Evolutionary conservation across 2,797 vertebrate species (phyloP), one percentile per base, ranked within the genome.

Genomic region (Brachymystax lenok): DNA sequence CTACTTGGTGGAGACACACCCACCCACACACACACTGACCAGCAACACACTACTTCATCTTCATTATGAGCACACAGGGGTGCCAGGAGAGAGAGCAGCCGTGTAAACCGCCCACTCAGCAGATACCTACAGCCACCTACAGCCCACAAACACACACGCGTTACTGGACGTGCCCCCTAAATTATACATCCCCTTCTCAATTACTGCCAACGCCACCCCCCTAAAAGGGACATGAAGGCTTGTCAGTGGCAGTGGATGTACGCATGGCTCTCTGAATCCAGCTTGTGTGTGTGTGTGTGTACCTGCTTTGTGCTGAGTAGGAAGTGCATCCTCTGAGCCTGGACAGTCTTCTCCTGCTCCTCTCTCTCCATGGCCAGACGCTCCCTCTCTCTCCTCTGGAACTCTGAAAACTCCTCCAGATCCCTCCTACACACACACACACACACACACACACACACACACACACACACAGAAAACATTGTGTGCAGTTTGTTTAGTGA

Each of bases 271-370:
- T 19, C 54, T 7, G 17, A 21, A 21, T 59, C 19, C 54, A 19
- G 16, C 12, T 12, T 28, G 68, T 50, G 33, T 59, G 75, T 40
- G 19, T 66, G 63, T 75, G 46, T 40, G 52, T 63, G 1, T 76
- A 99, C 97, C 96, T 97, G 96, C 78, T 94, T 86, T 4, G 98
- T 99, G 91, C 98, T 99, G 90, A 99, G 90, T 79, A 99, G 96
- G 92, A 97, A 95, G 93, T 99, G 98, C 88, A 93, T 94, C 90
- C 94, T 96, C 75, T 93, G 94, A 74, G 97, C 96, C 90, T 92
- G 89, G 82, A 92, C 85, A 79, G 92, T 80, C 90, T 91, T 96
- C 78, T 87, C 79, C 83, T 86, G 92, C 84, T 96, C 95, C 84
- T 95, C 89, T 78, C 86, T 94, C 81, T 95, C 91, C 54, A 92